Conservation (phyloP, 2,888 invertebrate genomes). For the Rhyacophila evoluta region DNA sequence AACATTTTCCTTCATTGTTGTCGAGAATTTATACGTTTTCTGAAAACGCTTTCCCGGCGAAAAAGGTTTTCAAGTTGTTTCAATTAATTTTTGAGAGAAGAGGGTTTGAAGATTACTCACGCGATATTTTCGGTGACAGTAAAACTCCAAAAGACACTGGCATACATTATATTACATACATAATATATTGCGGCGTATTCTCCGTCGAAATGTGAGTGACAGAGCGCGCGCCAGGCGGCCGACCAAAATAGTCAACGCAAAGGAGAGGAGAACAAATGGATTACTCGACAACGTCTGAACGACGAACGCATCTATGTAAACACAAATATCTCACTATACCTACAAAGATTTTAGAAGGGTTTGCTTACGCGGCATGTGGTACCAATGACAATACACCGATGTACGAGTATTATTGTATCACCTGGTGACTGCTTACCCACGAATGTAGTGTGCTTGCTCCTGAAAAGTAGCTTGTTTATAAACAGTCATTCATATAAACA, state of each 20-base stretch:
- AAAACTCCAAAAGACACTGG: background rate
- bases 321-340: conserved; percentile 27
- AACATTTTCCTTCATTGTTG: too few species aligned
- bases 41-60: background rate
- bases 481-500: too few species aligned
- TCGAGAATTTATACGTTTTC: too few species aligned
- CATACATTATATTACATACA: background rate
- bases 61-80: conserved; percentile 7
- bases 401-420: too few species aligned
- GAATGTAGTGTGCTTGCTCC: too few species aligned
- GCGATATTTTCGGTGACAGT: conserved; percentile 4
- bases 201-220: conserved; percentile 13
- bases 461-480: too few species aligned
- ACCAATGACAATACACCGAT: background rate
- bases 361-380: background rate
- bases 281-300: conserved; percentile 30
- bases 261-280: conserved; percentile 36
- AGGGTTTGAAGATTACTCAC: background rate
- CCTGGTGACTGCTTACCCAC: background rate
- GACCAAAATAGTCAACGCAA: conserved; percentile 33
- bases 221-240: background rate
- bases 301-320: conserved; percentile 42
- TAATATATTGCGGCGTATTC: background rate
- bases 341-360: background rate
- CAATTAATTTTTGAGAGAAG: background rate